Base-by-base conservation (phyloP, 2,888 invertebrate genomes). In the Sphaerophoria rueppellii region DNA sequence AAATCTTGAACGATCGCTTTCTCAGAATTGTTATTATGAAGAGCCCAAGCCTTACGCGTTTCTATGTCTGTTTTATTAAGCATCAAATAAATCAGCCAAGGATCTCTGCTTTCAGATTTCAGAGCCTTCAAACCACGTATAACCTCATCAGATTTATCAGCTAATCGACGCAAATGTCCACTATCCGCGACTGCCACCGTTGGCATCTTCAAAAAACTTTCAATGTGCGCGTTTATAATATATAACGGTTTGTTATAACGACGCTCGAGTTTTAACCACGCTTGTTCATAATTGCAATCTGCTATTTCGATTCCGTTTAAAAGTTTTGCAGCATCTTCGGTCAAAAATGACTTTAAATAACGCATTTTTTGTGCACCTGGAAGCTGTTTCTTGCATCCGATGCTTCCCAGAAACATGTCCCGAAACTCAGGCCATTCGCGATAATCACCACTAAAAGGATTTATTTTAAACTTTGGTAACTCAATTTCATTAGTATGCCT, bases 241-340 rank as follows among this genome's bases (percentile, higher is more conserved):
- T 69, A 52, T 7, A 32, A 43, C 6, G 40, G 55, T 24, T 67
- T 67, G 40, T 55, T 9, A 16, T 70, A 70, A 5, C 34, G 70
- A 1, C 57, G 46, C 34, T 70, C 34, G 0, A 70, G 70, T 46
- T 70, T 70, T 46, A 46, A 55, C 57, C 70, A 70, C 1, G 70
- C 70, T 24, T 58, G 48, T 35, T 46, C 16, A 14, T 70, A 70
- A 46, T 70, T 70, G 2, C 34, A 57, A 32, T 70, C 57, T 0
- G 70, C n/a, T n/a, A n/a, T 48, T 4, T 63, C 48, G 9, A 63
- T 24, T 32, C 48, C n/a, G 48, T 16, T 16, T n/a, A 60, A 37
- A 60, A 35, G 37, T 12, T 48, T 48, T 12, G 48, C 14, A 14
- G 48, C 48, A 1, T 48, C 40, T 40, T 14, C 40, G 9, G 0